Evolutionary conservation across 2,888 invertebrate genomes (phyloP).

Genomic region (Dexiosoma caninum): DNA sequence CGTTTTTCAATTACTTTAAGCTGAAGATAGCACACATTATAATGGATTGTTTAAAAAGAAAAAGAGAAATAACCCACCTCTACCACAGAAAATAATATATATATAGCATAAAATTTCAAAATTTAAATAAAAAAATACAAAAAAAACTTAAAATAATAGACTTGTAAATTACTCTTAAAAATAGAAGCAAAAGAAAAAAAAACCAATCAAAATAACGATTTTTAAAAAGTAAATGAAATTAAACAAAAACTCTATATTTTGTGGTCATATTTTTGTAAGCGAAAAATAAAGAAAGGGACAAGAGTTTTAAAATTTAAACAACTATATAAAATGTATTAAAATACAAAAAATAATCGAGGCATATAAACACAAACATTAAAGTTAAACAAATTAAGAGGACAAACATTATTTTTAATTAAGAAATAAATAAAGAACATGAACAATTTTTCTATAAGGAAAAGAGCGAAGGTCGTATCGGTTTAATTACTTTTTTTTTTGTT

Average conservation of each 20-base stretch:
- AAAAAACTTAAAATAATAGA: not conserved
- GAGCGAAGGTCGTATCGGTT: constrained; percentile 52
- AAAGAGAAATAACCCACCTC: constrained; percentile 75
- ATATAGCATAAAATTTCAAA: constrained; percentile 19
- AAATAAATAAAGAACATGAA: not conserved
- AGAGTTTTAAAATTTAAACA: constrained; percentile 30
- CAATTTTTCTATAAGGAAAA: not conserved
- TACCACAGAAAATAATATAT: constrained; percentile 68
- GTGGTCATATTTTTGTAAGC: constrained; percentile 59
- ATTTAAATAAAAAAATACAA: not conserved
- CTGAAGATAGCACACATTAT: constrained; percentile 50
- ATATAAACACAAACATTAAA: constrained; percentile 11
- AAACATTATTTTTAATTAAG: constrained; percentile 22
- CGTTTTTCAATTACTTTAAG: constrained; percentile 62
- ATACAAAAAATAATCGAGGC: constrained; percentile 11
- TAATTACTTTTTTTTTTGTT: not conserved
- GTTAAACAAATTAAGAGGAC: constrained; percentile 2
- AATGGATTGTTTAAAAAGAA: constrained; percentile 33
- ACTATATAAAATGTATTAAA: constrained; percentile 3
- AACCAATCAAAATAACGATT: constrained; percentile 27
- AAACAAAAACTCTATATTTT: constrained; percentile 44
- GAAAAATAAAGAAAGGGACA: constrained; percentile 4
- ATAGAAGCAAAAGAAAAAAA: constrained; percentile 2
- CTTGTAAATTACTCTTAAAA: constrained; percentile 28
- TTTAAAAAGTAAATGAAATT: constrained; percentile 10